Evolutionary conservation across 2,888 invertebrate genomes (phyloP).

Genomic region (Argyra leucocephala): DNA sequence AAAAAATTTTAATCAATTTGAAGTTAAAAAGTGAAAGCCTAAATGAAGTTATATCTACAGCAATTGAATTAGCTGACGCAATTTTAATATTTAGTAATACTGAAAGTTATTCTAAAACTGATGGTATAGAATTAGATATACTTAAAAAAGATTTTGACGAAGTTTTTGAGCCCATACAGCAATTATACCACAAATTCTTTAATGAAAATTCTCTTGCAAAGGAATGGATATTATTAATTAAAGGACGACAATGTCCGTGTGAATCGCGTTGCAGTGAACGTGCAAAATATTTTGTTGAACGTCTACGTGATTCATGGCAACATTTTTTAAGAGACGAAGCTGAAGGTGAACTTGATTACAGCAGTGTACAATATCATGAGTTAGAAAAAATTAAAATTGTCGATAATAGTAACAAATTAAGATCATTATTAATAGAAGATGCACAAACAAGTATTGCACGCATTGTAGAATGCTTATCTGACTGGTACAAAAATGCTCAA

Average conservation of each 20-base stretch:
- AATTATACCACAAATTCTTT: constrained; percentile 54
- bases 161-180: constrained; percentile 55
- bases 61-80: constrained; percentile 37
- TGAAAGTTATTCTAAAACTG: not conserved
- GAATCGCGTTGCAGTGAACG: constrained; percentile 51
- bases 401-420: constrained; percentile 64
- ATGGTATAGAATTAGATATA: constrained; percentile 42
- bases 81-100: constrained; percentile 33
- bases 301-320: constrained; percentile 83
- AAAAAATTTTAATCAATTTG: constrained; percentile 49
- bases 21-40: constrained; percentile 19
- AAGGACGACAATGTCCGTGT: constrained; percentile 53
- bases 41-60: constrained; percentile 35
- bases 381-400: constrained; percentile 65
- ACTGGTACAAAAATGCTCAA: constrained; percentile 84
- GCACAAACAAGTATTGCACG: constrained; percentile 65
- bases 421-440: constrained; percentile 57
- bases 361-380: constrained; percentile 93
- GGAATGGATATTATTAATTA: constrained; percentile 58
- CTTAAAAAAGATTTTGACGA: constrained; percentile 51
- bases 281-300: constrained; percentile 57
- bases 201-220: constrained; percentile 48
- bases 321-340: constrained; percentile 80
- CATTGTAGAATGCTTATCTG: constrained; percentile 67
- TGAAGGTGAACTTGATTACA: constrained; percentile 76